A percentile compares a stretch with the other conserved stretches of the same genome.
These are phyloP conservation scores for Hyposoter dolosus DNA, from an alignment of 2,888 invertebrate genomes.

Conservation along the genomic window DNA sequence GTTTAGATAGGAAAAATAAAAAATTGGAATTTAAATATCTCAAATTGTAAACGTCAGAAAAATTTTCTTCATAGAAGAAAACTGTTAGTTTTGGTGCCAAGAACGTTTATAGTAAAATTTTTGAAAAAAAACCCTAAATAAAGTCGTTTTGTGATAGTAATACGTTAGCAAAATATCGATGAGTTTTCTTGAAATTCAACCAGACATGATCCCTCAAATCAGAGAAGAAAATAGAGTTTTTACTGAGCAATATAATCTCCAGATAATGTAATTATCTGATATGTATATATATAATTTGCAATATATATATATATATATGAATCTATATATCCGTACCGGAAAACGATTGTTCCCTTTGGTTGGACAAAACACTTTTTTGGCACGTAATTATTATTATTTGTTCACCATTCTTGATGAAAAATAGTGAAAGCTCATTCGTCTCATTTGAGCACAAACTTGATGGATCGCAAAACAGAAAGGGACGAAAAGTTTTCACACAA, in stretches of 20 bases:
- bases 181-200: background rate
- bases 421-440: constrained; percentile 11
- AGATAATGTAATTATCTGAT: background rate
- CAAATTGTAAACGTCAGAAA: too few relatives aligned
- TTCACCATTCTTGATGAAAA: constrained; percentile 21
- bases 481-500: constrained; percentile 17
- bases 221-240: background rate
- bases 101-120: too few relatives aligned
- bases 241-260: constrained; percentile 1
- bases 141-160: too few relatives aligned
- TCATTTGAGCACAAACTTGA: constrained; percentile 6
- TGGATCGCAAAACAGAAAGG: constrained; percentile 6
- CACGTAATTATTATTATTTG: constrained; percentile 15
- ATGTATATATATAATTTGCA: constrained; percentile 2
- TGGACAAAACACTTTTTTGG: constrained; percentile 38
- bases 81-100: too few relatives aligned
- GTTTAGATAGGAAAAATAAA: too few relatives aligned
- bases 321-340: constrained; percentile 32
- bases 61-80: too few relatives aligned
- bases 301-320: constrained; percentile 28
- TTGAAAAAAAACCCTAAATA: too few relatives aligned
- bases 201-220: background rate
- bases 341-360: constrained; percentile 24
- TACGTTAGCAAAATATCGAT: background rate
- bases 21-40: too few relatives aligned